A percentile compares a stretch with the other conserved stretches of the same genome.
Evolutionary conservation across 2,797 vertebrate species (phyloP).

Genomic region (Streptopelia turtur): DNA sequence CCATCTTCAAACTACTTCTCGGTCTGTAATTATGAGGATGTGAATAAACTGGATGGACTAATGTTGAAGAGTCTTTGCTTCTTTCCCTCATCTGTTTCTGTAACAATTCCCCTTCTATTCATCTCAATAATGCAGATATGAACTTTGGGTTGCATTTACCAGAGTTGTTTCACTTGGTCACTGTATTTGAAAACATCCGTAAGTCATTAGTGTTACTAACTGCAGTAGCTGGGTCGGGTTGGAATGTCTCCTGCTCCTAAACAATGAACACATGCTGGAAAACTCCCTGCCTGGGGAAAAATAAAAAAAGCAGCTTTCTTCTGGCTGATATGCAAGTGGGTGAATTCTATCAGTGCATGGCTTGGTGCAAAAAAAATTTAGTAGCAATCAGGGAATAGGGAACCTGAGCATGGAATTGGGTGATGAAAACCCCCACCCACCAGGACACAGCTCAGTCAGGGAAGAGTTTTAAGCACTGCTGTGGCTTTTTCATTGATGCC

Average conservation of each 20-base stretch:
- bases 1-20: background rate
- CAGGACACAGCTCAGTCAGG: background rate
- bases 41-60: background rate
- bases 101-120: background rate
- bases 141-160: background rate
- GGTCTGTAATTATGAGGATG: background rate
- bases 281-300: background rate
- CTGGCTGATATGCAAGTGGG: background rate
- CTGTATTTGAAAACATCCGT: background rate
- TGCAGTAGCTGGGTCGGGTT: background rate
- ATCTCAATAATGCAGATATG: background rate
- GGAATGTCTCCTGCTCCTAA: background rate
- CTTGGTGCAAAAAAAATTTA: background rate
- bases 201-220: background rate
- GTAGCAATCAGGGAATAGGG: background rate
- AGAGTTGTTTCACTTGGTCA: background rate
- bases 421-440: background rate
- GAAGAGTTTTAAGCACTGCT: background rate
- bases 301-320: background rate
- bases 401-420: background rate
- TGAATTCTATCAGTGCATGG: background rate
- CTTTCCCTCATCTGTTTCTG: background rate
- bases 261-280: background rate
- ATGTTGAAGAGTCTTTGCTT: background rate
- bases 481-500: background rate